Evolutionary conservation across 1,140 invertebrate species (phyloP), one percentile per base, ranked within the genome.

Genomic region (Zaprionus nigranus): DNA sequence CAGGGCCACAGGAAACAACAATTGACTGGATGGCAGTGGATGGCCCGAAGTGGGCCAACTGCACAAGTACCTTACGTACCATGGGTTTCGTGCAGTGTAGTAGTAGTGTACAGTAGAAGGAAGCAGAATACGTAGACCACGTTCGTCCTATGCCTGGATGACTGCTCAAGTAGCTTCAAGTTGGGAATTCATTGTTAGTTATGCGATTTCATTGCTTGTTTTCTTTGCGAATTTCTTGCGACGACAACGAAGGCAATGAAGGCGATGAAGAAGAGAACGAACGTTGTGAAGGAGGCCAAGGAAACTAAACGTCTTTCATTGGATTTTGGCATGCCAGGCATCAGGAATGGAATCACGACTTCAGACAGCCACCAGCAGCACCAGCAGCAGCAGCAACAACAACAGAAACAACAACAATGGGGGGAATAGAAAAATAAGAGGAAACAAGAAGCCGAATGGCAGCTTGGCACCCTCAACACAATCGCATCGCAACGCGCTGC

Each of bases 131-230:
- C 9, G 30, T 30, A 30, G 81, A 88, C 83, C 83, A 87, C 83
- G 83, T 88, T 86, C 84, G 68, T 76, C 61, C 65, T 54, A 20
- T 63, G 80, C 51, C 61, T 67, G 60, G 68, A 58, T 79, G 77
- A 81, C 58, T 87, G 81, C 81, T 88, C 85, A 88, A 88, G 84
- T 88, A 88, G 84, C 84, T 88, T 81, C 81, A 77, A 90, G 85
- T 90, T 90, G 72, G 86, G 85, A 90, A 85, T 90, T 85, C 85
- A 90, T 90, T 90, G 86, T 90, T 90, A 90, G 85, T 90, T 90
- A 90, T 90, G 85, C 85, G 85, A 90, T 90, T 90, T 90, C 85
- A 90, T 90, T 90, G 85, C 85, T 90, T 90, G 85, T 90, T 90
- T 90, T 90, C 86, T 90, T 90, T 85, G 61, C 79, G 85, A 90